Base-by-base conservation (phyloP, 2,797 vertebrate species). In the Alosa sapidissima region DNA sequence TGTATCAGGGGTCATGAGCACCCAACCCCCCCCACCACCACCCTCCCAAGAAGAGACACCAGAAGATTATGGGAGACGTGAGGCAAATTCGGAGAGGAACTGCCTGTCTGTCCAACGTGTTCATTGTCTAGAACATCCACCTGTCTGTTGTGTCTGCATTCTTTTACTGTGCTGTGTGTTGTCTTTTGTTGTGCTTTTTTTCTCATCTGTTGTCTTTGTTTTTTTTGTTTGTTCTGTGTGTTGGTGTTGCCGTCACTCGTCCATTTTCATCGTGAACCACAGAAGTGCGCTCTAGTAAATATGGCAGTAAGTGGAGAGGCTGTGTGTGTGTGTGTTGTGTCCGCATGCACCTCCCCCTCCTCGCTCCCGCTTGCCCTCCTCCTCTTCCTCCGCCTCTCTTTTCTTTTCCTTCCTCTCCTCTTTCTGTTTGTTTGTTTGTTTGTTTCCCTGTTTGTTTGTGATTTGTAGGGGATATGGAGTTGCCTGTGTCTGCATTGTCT, bases 251-350 rank as follows among this genome's bases (percentile, higher is more conserved):
- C 47, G 72, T 54, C 24, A 41, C 49, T 75, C 72, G 36, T 78
- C 88, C 72, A 88, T 91, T 49, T 72, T 83, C 84, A 90, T 92
- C 86, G 88, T 95, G 93, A 90, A 92, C 89, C 93, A 89, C 93
- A 94, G 93, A 95, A 92, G 94, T 94, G 89, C 93, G 90, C 89
- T 94, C 91, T 94, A 93, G 92, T 95, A 94, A 94, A 94, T 94
- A 93, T 92, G 93, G 91, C 93, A 93, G 92, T 95, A 95, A 93
- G 93, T 93, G 91, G 91, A 91, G 93, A 94, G 93, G 93, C 94
- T 96, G 94, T 93, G 91, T 92, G 89, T 93, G 91, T 95, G 91
- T 91, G 54, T 55, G 52, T 54, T 60, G 58, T 95, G 91, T 91
- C 89, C 93, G 92, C 93, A 91, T 88, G 87, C 84, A 83, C 62